Evolutionary conservation across 2,113 vertebrate species (phyloP).

Genomic region (Ailurus styani): DNA sequence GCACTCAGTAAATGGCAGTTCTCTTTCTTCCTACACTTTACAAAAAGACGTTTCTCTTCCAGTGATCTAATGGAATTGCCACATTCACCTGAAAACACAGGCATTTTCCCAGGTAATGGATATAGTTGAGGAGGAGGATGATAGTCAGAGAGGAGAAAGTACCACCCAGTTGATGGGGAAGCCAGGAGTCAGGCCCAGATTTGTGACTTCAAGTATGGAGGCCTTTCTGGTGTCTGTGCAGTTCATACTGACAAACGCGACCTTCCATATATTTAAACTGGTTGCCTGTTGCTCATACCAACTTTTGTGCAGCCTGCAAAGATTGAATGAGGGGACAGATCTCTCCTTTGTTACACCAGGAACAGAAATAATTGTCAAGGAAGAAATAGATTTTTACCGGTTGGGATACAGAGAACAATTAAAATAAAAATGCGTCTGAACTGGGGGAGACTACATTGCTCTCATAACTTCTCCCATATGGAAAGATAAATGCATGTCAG

Average conservation of each 20-base stretch:
- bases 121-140: not conserved
- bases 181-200: not conserved
- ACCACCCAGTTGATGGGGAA: fast-evolving
- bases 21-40: not conserved
- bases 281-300: not conserved
- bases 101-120: not conserved
- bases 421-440: not conserved
- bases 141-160: not conserved
- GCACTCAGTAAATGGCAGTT: not conserved
- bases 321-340: not conserved
- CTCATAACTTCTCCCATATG: not conserved
- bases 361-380: not conserved
- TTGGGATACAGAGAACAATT: not conserved
- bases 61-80: not conserved
- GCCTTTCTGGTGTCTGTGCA: not conserved
- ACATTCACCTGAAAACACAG: not conserved
- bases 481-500: not conserved
- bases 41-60: not conserved
- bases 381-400: not conserved
- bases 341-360: not conserved
- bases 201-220: not conserved
- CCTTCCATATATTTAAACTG: not conserved
- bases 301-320: not conserved
- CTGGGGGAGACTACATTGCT: not conserved
- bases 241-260: not conserved